A percentile compares a stretch with the other conserved stretches of the same genome.
These are phyloP conservation scores for Clepsis dumicolana DNA, from an alignment of 2,888 invertebrate genomes.

Conservation along the genomic window DNA sequence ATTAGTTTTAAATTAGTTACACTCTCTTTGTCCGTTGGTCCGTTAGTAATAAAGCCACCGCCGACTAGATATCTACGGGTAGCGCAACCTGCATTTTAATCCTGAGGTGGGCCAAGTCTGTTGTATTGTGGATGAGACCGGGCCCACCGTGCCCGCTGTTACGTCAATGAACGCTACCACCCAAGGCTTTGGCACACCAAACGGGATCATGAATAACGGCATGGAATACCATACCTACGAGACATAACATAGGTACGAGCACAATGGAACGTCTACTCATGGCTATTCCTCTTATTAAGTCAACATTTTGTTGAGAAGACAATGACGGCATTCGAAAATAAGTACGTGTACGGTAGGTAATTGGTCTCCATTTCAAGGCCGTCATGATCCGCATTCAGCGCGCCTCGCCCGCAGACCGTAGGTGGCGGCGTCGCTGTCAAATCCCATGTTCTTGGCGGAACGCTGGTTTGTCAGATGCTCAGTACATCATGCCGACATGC, in stretches of 20 bases:
- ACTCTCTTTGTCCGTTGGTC: too few relatives aligned
- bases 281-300: too few relatives aligned
- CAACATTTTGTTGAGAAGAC: too few relatives aligned
- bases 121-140: neutral
- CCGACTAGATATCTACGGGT: neutral
- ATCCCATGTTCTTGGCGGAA: constrained; percentile 80
- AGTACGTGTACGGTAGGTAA: neutral
- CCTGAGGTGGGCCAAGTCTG: neutral
- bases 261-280: too few relatives aligned
- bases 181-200: neutral
- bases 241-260: neutral
- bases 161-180: neutral
- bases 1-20: neutral
- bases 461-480: constrained; percentile 84
- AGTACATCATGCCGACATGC: constrained; percentile 97
- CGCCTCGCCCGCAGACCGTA: neutral
- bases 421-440: constrained; percentile 72
- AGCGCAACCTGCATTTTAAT: neutral
- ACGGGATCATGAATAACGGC: neutral
- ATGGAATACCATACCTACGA: neutral
- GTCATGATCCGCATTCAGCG: neutral
- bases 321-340: neutral
- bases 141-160: neutral
- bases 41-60: too few relatives aligned
- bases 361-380: neutral